These are phyloP conservation scores for Protobothrops flavoviridis DNA, from an alignment of 2,113 vertebrate species.

Conservation along the genomic window DNA sequence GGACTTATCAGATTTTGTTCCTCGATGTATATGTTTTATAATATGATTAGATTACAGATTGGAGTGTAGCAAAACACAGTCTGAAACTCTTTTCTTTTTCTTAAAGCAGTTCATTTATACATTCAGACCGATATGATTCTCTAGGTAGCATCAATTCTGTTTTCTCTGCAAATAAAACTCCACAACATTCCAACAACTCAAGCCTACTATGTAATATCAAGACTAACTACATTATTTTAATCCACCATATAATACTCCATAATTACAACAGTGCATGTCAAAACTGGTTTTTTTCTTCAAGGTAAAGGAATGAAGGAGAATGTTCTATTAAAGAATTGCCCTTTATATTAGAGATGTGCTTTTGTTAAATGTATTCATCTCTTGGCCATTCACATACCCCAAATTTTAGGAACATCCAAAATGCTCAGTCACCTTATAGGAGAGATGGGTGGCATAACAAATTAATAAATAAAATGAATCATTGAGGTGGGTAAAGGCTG, in stretches of 20 bases:
- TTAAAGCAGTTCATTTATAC: conserved; percentile 55
- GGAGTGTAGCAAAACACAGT: conserved; percentile 63
- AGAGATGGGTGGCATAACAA: neutral
- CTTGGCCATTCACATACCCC: conserved; percentile 9
- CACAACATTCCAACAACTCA: conserved; percentile 77
- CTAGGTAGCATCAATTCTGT: conserved; percentile 69
- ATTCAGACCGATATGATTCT: conserved; percentile 62
- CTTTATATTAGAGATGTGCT: conserved; percentile 31
- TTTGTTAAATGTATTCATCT: conserved; percentile 42
- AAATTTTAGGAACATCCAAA: neutral
- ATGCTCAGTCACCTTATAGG: neutral
- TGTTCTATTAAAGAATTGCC: neutral
- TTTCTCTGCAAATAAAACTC: conserved; percentile 81
- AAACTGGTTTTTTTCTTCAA: conserved; percentile 60
- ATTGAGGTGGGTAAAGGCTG: neutral
- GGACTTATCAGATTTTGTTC: conserved; percentile 68
- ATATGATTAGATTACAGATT: conserved; percentile 64
- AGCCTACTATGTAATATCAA: conserved; percentile 71
- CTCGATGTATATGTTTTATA: conserved; percentile 59
- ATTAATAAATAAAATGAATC: neutral
- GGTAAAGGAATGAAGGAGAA: conserved; percentile 31
- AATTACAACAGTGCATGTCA: conserved; percentile 66
- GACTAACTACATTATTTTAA: conserved; percentile 76
- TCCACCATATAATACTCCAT: conserved; percentile 67
- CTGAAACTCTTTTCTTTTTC: conserved; percentile 56